Percentiles rank a stretch among this genome's conserved stretches.
These are phyloP conservation scores for Hirtodrosophila histrioides DNA, from an alignment of 2,888 invertebrate genomes.

Conservation along the genomic window DNA sequence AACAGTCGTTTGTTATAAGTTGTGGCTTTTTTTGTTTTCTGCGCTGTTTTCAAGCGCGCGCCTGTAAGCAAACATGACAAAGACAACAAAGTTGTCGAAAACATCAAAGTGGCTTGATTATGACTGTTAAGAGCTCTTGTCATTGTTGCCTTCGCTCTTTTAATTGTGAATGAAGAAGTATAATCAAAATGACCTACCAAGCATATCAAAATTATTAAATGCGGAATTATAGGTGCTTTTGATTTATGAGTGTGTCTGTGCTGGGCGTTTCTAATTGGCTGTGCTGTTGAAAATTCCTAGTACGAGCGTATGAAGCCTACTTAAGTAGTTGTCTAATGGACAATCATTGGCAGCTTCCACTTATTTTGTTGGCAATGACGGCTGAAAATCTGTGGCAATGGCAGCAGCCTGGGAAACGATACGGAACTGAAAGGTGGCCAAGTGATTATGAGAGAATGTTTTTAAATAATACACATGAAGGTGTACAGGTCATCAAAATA, in stretches of 20 bases:
- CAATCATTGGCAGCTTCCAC: constrained; percentile 51
- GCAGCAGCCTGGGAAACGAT: constrained; percentile 28
- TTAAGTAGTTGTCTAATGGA: constrained; percentile 55
- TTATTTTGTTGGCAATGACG: constrained; percentile 36
- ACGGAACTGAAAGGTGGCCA: constrained; percentile 41
- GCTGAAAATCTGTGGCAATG: constrained; percentile 7
- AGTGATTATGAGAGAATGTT: background rate
- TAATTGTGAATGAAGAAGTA: constrained; percentile 58
- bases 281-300: constrained; percentile 9
- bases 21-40: constrained; percentile 7
- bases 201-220: constrained; percentile 38
- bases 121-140: constrained; percentile 70
- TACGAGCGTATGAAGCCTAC: constrained; percentile 47
- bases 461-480: constrained; percentile 5
- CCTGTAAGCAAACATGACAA: constrained; percentile 54
- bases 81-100: constrained; percentile 61
- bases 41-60: constrained; percentile 26
- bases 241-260: constrained; percentile 43
- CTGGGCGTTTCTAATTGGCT: constrained; percentile 71
- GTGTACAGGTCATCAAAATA: constrained; percentile 18
- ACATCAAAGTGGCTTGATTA: constrained; percentile 64
- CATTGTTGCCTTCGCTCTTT: constrained; percentile 67
- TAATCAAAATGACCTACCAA: constrained; percentile 55
- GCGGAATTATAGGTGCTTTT: constrained; percentile 63
- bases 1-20: constrained; percentile 11